Percentiles rank a stretch among this genome's conserved stretches.
These are phyloP conservation scores for Platypus cylindrus DNA, from an alignment of 2,888 invertebrate species.

Conservation along the genomic window DNA sequence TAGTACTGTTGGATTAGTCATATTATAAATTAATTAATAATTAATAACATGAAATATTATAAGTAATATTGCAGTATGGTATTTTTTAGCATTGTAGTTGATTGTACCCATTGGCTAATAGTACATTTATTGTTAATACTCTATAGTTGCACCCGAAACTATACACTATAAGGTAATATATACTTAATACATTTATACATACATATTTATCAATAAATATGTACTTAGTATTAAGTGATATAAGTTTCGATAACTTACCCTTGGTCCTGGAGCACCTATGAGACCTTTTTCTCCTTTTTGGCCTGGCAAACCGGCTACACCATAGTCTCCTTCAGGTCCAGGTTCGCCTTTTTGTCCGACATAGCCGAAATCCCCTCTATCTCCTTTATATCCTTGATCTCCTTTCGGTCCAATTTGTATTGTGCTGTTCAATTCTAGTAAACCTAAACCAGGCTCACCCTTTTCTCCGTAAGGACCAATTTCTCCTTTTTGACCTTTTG, in stretches of 20 bases:
- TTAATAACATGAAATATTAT: neutral
- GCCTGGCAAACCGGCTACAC: slow-evolving; percentile 50
- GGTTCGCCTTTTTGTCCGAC: slow-evolving; percentile 58
- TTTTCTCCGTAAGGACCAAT: slow-evolving; percentile 44
- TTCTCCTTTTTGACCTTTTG: slow-evolving; percentile 39
- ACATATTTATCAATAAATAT: too few species aligned
- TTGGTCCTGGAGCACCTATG: slow-evolving; percentile 65
- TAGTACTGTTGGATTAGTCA: neutral
- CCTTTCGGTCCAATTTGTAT: slow-evolving; percentile 34
- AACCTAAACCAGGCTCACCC: slow-evolving; percentile 38
- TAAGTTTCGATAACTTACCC: slow-evolving; percentile 57
- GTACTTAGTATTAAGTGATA: too few species aligned
- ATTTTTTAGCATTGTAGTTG: too few species aligned
- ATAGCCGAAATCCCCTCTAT: slow-evolving; percentile 45
- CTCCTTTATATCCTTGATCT: slow-evolving; percentile 48
- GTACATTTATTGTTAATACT: too few species aligned
- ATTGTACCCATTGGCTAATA: too few species aligned
- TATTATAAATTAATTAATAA: slow-evolving; percentile 14
- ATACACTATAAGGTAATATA: too few species aligned
- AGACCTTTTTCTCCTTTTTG: slow-evolving; percentile 81
- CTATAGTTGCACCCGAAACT: too few species aligned
- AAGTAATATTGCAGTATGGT: too few species aligned
- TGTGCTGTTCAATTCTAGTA: slow-evolving; percentile 23
- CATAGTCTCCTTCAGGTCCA: slow-evolving; percentile 59
- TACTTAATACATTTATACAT: too few species aligned